These are phyloP conservation scores for Tetanocera ferruginea DNA, from an alignment of 2,888 invertebrate genomes.

Conservation along the genomic window DNA sequence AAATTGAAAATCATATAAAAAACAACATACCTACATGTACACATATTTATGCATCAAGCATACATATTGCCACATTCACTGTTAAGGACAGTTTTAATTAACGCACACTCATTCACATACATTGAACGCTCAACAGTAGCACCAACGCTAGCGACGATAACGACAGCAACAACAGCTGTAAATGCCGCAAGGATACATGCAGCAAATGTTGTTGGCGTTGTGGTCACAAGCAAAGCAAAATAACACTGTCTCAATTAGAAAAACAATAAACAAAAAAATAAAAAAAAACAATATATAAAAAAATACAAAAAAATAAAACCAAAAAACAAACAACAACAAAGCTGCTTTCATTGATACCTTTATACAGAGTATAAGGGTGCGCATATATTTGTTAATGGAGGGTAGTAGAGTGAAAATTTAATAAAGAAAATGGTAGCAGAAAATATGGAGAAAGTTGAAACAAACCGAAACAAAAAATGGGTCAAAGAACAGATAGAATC, in stretches of 20 bases:
- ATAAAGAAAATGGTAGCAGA: too few relatives aligned
- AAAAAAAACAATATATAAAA: too few relatives aligned
- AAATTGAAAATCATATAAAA: not conserved
- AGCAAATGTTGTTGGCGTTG: not conserved
- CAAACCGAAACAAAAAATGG: too few relatives aligned
- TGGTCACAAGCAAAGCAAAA: not conserved
- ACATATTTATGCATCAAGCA: not conserved
- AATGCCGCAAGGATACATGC: conserved; percentile 6
- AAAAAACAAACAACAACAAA: too few relatives aligned
- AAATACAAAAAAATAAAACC: too few relatives aligned
- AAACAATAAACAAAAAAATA: not conserved
- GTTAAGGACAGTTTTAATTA: conserved; percentile 1
- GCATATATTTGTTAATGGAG: too few relatives aligned
- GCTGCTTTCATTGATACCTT: too few relatives aligned
- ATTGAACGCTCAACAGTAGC: not conserved
- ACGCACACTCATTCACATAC: not conserved
- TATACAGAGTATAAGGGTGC: too few relatives aligned
- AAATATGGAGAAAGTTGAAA: too few relatives aligned
- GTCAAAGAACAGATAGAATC: too few relatives aligned
- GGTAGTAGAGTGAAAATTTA: too few relatives aligned
- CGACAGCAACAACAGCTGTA: not conserved
- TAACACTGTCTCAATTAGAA: not conserved
- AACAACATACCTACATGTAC: too few relatives aligned
- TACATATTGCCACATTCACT: not conserved
- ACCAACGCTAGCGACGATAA: not conserved